Percentiles rank a stretch among this genome's conserved stretches.
Evolutionary conservation across 2,797 vertebrate species (phyloP).

Genomic region (Manis javanica): DNA sequence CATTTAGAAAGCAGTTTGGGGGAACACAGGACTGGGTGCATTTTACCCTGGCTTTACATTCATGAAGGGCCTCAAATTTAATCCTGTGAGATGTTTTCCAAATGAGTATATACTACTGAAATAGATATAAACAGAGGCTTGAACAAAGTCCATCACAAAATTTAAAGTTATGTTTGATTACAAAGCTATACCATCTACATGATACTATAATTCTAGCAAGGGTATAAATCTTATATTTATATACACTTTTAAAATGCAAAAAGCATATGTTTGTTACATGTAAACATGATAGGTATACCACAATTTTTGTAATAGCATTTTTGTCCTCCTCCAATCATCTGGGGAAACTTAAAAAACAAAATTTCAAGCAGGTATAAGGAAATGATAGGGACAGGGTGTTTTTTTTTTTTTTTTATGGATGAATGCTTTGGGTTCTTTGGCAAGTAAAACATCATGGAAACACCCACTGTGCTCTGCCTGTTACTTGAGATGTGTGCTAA

Average conservation of each 20-base stretch:
- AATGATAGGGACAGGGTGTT: not conserved
- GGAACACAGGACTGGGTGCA: not conserved
- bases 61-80: not conserved
- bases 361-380: not conserved
- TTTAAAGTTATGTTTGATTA: not conserved
- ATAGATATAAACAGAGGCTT: not conserved
- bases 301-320: not conserved
- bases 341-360: not conserved
- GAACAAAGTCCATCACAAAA: not conserved
- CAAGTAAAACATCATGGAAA: not conserved
- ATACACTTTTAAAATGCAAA: slow-evolving; percentile 28
- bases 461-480: not conserved
- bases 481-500: not conserved
- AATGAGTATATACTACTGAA: not conserved
- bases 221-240: not conserved
- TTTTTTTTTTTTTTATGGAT: not conserved
- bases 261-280: not conserved
- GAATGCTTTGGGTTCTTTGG: not conserved
- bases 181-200: not conserved
- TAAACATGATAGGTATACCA: not conserved
- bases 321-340: not conserved
- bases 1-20: not conserved
- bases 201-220: not conserved
- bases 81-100: not conserved
- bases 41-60: not conserved